Base-by-base conservation (phyloP, 2,797 vertebrate species). In the Limosa lapponica region DNA sequence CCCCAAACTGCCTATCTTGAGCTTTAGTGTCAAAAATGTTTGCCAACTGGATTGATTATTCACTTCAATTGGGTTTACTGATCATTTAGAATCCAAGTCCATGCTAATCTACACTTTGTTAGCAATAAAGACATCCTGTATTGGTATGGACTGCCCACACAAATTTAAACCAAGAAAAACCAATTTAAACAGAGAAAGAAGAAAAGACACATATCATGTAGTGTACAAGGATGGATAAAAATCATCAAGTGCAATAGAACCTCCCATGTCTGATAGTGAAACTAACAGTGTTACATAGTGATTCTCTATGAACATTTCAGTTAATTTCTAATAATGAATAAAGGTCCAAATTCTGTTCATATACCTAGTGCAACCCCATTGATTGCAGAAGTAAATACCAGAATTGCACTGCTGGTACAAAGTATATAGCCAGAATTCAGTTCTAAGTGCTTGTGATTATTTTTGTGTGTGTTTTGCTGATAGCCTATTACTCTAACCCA, bases 401-500 rank as follows among this genome's bases (percentile, higher is more conserved):
- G 59, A 91, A 81, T 5, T 59, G 13, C 9, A 58, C 11, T 78
- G 55, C 36, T 75, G 25, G 15, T 44, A 46, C 14, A 55, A 77
- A 64, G n/a, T 16, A 54, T 34, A 71, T 55, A 51, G 9, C 41
- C 43, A 34, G 10, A 85, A 79, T 36, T 80, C 48, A 65, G 20
- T 22, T 66, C 34, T 85, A 84, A 65, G 44, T 58, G 22, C 59
- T 67, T 92, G 55, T 20, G 78, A 82, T 84, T 85, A 39, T 85
- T 78, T 89, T 54, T 61, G 10, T 67, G 48, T 57, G 36, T 73
- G 57, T 52, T 96, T 91, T 83, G 46, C 51, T 96, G 85, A 73
- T 87, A 92, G 48, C 8, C 82, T 89, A 92, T 89, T 92, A 82
- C 79, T 95, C 84, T 82, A 75, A 92, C 87, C 59, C 61, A 69